Evolutionary conservation across 2,888 invertebrate genomes (phyloP), one percentile per base, ranked within the genome.

Genomic region (Lottia gigantea): DNA sequence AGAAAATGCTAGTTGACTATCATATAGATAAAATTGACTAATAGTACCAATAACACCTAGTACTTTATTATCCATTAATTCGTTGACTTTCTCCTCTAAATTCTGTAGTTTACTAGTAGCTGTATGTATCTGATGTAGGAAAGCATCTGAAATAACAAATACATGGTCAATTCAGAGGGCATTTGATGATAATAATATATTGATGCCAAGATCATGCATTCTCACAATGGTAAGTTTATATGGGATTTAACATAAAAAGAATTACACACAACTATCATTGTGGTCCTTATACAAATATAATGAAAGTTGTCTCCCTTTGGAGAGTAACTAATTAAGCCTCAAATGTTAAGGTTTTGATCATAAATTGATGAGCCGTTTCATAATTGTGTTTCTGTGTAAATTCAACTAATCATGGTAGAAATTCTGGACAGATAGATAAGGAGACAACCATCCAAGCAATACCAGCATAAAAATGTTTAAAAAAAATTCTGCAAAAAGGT

Each of bases 111-210:
- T 83, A 12, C 75, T 74, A 12, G 84, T 87, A 25, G 86, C 85
- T 19, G 85, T 76, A 76, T 88, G 86, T 62, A 87, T 82, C 78
- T 87, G 87, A 71, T 87, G 86, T 64, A 88, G 78, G 81, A 88
- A 88, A 7, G 87, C 88, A 83, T 88, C 87, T 88, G 81, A n/a
- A 80, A 74, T 62, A 62, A 46, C 63, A 55, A 47, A 63, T 40
- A 14, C 12, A 15, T 47, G 11, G 65, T 7, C 23, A 14, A 23
- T 19, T 55, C 16, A 46, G 19, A 47, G 23, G 15, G 26, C 46
- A n/a, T 70, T 31, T 46, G 25, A 25, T 23, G n/a, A 25, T 62
- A 2, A 23, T 19, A 67, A 31, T n/a, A n/a, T n/a, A n/a, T n/a
- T n/a, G n/a, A n/a, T n/a, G n/a, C n/a, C n/a, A n/a, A n/a, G n/a